A percentile compares a stretch with the other conserved stretches of the same genome.
Conservation (phyloP, 2,797 vertebrate genomes). For the Philypnodon macrostomus region DNA sequence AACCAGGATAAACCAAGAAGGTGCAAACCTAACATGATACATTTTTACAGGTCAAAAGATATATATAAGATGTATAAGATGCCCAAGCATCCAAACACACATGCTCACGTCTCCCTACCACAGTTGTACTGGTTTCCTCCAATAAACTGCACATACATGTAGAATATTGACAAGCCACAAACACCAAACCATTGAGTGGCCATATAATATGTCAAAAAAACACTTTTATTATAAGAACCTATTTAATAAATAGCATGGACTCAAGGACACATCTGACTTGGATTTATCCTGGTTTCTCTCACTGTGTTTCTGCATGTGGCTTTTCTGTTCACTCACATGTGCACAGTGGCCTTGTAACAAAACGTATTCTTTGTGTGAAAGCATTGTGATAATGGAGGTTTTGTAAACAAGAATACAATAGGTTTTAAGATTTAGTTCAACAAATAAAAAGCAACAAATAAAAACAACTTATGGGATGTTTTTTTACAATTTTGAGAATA, state of each 20-base stretch:
- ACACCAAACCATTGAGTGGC: slow-evolving; percentile 42
- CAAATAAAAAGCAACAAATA: slow-evolving; percentile 6
- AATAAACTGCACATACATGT: slow-evolving; percentile 67
- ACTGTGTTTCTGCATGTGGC: slow-evolving; percentile 33
- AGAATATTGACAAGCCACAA: slow-evolving; percentile 55
- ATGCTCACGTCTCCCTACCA: slow-evolving; percentile 45
- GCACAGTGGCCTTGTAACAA: neutral
- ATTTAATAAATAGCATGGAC: slow-evolving; percentile 61
- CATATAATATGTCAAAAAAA: slow-evolving; percentile 59
- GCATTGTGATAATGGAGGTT: slow-evolving; percentile 14
- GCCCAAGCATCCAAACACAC: slow-evolving; percentile 21
- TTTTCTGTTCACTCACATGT: slow-evolving; percentile 2
- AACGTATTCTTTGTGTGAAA: neutral
- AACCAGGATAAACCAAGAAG: too few relatives aligned
- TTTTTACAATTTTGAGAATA: neutral
- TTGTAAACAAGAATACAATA: slow-evolving; percentile 8
- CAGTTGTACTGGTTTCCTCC: slow-evolving; percentile 59
- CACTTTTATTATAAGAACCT: slow-evolving; percentile 64
- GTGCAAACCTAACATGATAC: too few relatives aligned
- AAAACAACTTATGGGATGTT: neutral
- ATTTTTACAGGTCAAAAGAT: too few relatives aligned
- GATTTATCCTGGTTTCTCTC: slow-evolving; percentile 78
- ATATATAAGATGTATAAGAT: too few relatives aligned
- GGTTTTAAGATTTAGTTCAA: neutral
- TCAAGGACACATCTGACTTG: slow-evolving; percentile 56